Percentiles rank a stretch among this genome's conserved stretches.
Conservation (phyloP, 1,140 invertebrate species). For the Himalopsyche phryganea region DNA sequence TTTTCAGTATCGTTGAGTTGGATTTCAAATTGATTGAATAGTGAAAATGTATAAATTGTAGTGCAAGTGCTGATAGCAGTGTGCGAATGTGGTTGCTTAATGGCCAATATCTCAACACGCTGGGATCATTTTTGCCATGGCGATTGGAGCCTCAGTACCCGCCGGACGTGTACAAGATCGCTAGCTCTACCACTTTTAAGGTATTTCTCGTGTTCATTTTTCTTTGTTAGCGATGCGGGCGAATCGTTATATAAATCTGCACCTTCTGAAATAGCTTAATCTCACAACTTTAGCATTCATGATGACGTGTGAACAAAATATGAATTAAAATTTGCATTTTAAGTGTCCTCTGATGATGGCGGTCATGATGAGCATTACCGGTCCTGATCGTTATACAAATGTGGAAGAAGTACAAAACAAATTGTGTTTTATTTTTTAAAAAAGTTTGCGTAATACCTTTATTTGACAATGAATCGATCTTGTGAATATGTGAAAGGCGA, state of each 20-base stretch:
- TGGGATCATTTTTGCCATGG: slow-evolving; percentile 64
- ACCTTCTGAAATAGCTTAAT: background rate
- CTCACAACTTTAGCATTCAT: background rate
- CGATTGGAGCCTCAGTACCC: slow-evolving; percentile 55
- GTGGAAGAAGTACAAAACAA: too few relatives aligned
- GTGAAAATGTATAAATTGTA: slow-evolving; percentile 34
- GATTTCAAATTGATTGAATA: too few relatives aligned
- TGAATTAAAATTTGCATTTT: too few relatives aligned
- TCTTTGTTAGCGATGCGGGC: background rate
- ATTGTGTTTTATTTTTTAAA: too few relatives aligned
- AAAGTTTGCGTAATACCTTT: too few relatives aligned
- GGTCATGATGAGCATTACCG: too few relatives aligned
- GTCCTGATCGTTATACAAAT: too few relatives aligned
- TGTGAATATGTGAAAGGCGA: too few relatives aligned
- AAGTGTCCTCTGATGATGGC: too few relatives aligned
- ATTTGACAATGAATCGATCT: too few relatives aligned
- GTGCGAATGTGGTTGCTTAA: slow-evolving; percentile 66
- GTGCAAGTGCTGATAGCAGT: slow-evolving; percentile 68
- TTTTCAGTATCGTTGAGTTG: too few relatives aligned
- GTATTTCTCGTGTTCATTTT: slow-evolving; percentile 35
- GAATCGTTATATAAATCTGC: background rate
- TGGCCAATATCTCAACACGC: slow-evolving; percentile 65
- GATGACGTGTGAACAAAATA: too few relatives aligned
- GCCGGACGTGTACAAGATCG: slow-evolving; percentile 61
- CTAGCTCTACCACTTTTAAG: slow-evolving; percentile 64